A percentile compares a stretch with the other conserved stretches of the same genome.
These are phyloP conservation scores for Brachyhypopomus occidentalis DNA, from an alignment of 2,113 vertebrate species.

Conservation along the genomic window DNA sequence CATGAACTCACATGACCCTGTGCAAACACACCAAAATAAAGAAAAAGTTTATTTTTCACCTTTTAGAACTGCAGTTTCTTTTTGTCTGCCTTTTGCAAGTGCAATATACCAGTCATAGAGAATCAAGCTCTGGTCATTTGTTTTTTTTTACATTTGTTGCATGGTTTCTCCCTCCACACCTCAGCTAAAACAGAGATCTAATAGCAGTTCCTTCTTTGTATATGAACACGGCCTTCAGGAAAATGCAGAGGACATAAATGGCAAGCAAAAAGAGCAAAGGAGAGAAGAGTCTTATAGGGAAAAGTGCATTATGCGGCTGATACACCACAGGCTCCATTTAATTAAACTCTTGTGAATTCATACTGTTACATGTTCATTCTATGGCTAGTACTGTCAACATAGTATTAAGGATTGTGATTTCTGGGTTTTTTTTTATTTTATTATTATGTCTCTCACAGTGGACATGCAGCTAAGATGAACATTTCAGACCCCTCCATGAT, in stretches of 20 bases:
- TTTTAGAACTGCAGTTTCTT: slow-evolving; percentile 46
- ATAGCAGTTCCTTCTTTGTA: slow-evolving; percentile 62
- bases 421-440: no score
- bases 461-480: no score
- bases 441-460: no score
- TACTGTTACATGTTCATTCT: slow-evolving; percentile 55
- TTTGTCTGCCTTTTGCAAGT: slow-evolving; percentile 43
- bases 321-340: slow-evolving; percentile 24
- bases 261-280: background rate
- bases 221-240: slow-evolving; percentile 57
- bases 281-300: slow-evolving; percentile 39
- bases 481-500: no score
- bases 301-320: slow-evolving; percentile 56
- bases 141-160: slow-evolving; percentile 58
- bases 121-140: slow-evolving; percentile 52
- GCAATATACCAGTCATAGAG: slow-evolving; percentile 53
- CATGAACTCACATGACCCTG: slow-evolving; percentile 58
- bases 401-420: background rate
- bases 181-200: slow-evolving; percentile 59
- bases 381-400: background rate
- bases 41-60: slow-evolving; percentile 22
- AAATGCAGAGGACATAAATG: slow-evolving; percentile 34
- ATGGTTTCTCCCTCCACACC: slow-evolving; percentile 52
- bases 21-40: slow-evolving; percentile 47
- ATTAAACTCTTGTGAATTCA: slow-evolving; percentile 54